Conservation (phyloP, 1,140 invertebrate genomes). For the Piezodorus guildinii region DNA sequence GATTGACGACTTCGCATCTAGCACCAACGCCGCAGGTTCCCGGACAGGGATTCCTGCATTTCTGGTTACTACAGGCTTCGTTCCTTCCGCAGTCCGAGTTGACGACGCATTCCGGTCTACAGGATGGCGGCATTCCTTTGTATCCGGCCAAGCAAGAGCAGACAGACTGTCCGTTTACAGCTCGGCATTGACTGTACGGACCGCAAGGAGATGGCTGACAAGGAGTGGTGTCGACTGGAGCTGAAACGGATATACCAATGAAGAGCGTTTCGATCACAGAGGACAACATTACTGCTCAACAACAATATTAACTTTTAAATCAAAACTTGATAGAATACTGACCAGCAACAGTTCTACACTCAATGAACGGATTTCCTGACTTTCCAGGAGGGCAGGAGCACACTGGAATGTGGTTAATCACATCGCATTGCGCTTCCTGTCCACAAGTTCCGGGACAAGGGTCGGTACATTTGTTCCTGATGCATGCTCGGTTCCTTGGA, state of each 20-base stretch:
- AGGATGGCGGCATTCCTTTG: slow-evolving; percentile 42
- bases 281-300: too few species aligned
- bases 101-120: slow-evolving; percentile 44
- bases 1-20: slow-evolving; percentile 52
- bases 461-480: slow-evolving; percentile 40
- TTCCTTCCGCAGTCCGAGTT: slow-evolving; percentile 41
- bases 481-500: slow-evolving; percentile 37
- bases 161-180: slow-evolving; percentile 38
- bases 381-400: slow-evolving; percentile 38
- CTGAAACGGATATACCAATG: background rate
- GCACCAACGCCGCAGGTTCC: slow-evolving; percentile 62
- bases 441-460: slow-evolving; percentile 44
- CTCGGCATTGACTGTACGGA: slow-evolving; percentile 41
- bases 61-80: slow-evolving; percentile 46
- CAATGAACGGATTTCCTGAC: slow-evolving; percentile 38
- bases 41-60: slow-evolving; percentile 58
- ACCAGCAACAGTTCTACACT: slow-evolving; percentile 30
- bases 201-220: slow-evolving; percentile 44
- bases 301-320: too few species aligned
- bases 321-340: slow-evolving; percentile 3
- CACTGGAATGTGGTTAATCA: slow-evolving; percentile 38
- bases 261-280: too few species aligned
- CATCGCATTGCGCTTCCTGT: slow-evolving; percentile 38
- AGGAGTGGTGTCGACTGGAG: slow-evolving; percentile 41
- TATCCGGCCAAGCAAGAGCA: slow-evolving; percentile 45